Conservation (phyloP, 1,140 invertebrate species). For the Agrilus planipennis region DNA sequence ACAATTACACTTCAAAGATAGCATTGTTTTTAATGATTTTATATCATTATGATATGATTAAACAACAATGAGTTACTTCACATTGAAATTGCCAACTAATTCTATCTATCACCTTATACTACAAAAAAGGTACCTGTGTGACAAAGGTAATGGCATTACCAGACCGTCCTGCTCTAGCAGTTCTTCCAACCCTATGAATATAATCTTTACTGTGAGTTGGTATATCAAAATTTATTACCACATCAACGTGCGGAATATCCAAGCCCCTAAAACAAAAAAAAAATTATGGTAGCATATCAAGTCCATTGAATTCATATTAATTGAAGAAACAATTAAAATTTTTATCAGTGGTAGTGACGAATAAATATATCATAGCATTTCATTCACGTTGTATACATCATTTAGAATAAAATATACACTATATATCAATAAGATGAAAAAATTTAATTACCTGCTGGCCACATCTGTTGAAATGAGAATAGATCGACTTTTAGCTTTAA, state of each 20-base stretch:
- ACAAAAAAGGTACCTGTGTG: conserved; percentile 46
- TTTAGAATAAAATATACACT: neutral
- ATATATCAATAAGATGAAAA: neutral
- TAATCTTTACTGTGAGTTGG: conserved; percentile 94
- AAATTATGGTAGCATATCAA: no score
- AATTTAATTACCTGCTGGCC: conserved; percentile 65
- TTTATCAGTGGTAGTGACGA: conserved; percentile 12
- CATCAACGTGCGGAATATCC: conserved; percentile 96
- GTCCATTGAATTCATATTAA: conserved; percentile 8
- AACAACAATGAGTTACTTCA: no score
- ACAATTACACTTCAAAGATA: no score
- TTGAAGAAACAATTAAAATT: no score
- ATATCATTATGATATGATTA: no score
- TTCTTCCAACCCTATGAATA: conserved; percentile 92
- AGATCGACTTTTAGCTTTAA: conserved; percentile 75
- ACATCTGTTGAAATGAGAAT: conserved; percentile 96
- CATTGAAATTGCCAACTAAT: no score
- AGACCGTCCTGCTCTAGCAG: conserved; percentile 83
- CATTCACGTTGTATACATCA: conserved; percentile 5
- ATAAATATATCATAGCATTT: conserved; percentile 7
- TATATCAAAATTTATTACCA: conserved; percentile 96
- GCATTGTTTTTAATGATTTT: neutral
- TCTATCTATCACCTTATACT: neutral
- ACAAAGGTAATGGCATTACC: conserved; percentile 78
- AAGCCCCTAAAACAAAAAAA: conserved; percentile 60